Conservation (phyloP, 2,797 vertebrate genomes). For the Hoplostethus atlanticus region DNA sequence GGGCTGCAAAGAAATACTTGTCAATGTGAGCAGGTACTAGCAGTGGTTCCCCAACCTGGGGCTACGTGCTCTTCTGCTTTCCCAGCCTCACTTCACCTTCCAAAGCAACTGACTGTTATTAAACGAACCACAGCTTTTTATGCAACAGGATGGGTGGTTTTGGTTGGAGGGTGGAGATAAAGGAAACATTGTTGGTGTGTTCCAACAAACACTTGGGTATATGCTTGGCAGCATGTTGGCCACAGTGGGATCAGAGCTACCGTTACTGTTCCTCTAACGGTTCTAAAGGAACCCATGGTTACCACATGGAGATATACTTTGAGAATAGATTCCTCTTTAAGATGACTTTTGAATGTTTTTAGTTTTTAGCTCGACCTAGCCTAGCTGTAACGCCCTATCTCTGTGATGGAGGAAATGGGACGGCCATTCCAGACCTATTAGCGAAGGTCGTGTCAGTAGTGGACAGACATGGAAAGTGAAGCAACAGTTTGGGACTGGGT, state of each 20-base stretch:
- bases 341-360: slow-evolving; percentile 3
- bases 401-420: slow-evolving; percentile 58
- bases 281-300: neutral
- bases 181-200: slow-evolving; percentile 11
- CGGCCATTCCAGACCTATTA: slow-evolving; percentile 72
- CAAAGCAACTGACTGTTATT: slow-evolving; percentile 15
- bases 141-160: slow-evolving; percentile 22
- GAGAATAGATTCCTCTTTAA: slow-evolving; percentile 30
- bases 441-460: slow-evolving; percentile 56
- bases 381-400: slow-evolving; percentile 43
- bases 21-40: neutral
- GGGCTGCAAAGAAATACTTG: neutral
- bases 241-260: neutral
- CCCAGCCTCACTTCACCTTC: neutral
- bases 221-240: neutral
- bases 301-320: neutral
- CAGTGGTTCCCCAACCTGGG: neutral
- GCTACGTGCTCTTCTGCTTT: neutral
- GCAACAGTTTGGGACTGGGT: slow-evolving; percentile 6
- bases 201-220: neutral
- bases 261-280: neutral
- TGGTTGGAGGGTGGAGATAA: slow-evolving; percentile 3
- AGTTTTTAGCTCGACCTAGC: slow-evolving; percentile 48
- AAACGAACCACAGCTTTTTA: slow-evolving; percentile 35
- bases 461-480: slow-evolving; percentile 26